Base-by-base conservation (phyloP, 2,113 vertebrate genomes). In the Actenoides hombroni region DNA sequence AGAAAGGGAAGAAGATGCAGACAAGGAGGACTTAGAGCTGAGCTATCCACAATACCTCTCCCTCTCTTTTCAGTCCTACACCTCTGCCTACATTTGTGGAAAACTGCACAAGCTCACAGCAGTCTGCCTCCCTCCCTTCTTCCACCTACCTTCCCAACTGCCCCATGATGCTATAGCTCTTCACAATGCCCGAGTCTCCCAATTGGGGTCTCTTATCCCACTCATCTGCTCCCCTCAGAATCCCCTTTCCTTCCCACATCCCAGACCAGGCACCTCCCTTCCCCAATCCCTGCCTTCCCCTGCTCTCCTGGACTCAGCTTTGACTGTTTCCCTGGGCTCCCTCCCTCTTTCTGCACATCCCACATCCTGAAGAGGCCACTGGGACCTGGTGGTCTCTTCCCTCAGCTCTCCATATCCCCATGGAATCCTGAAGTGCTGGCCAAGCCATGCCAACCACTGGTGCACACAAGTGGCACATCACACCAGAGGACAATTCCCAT, bases 181-280 rank as follows among this genome's bases (percentile, higher is more conserved):
- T 67, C 46, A 46, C 46, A 2, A 29, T 64, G 12, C 59, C 53
- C 3, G 8, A 13, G 8, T 31, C 3, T 84, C 56, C 68, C 5
- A 3, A 0, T 1, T 0, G 0, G 4, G 1, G 3, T 57, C 44
- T 67, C 68, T n/a, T 16, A 25, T 60, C 8, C 10, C 14, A 19
- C 20, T 64, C 17, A 29, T 57, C 49, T 11, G 5, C 35, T 73
- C 5, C 26, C 26, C 68, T 70, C 59, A 25, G 33, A 44, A 53
- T 46, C 14, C 31, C 7, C 19, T 84, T 65, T 64, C 53, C 48
- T 79, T 60, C 35, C 16, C 51, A 48, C 9, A 14, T 64, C 56
- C 44, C 9, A 1, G 24, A 33, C 25, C 39, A 70, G 31, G n/a
- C 39, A 33, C 29, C 19, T 68, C 33, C 78, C 35, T 53, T 61